Conservation (phyloP, 1,140 invertebrate species). For the Tetranychus cinnabarinus region DNA sequence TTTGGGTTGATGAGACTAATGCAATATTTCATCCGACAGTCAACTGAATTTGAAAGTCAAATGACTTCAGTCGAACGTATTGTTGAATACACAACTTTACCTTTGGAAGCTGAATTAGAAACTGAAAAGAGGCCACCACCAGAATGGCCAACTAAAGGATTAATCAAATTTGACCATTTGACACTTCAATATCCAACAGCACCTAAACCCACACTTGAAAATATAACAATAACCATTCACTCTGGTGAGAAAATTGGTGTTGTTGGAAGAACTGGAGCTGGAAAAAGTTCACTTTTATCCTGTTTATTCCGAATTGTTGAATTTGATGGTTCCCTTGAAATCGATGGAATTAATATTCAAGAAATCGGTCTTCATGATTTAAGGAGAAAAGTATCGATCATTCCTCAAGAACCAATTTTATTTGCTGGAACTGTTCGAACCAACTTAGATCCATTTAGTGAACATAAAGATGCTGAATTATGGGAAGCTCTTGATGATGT, state of each 20-base stretch:
- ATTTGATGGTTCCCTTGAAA: conserved; percentile 21
- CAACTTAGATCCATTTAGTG: conserved; percentile 16
- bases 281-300: conserved; percentile 21
- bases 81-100: conserved; percentile 44
- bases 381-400: conserved; percentile 24
- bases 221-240: conserved; percentile 30
- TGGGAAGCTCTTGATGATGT: conserved; percentile 49
- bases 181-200: conserved; percentile 38
- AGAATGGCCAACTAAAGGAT: conserved; percentile 39
- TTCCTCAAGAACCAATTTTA: conserved; percentile 40
- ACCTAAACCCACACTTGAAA: conserved; percentile 34
- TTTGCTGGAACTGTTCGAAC: conserved; percentile 34
- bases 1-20: conserved; percentile 48
- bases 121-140: conserved; percentile 38
- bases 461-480: conserved; percentile 30
- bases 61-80: conserved; percentile 63
- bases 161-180: conserved; percentile 41
- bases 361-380: conserved; percentile 24
- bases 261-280: conserved; percentile 26
- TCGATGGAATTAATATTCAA: conserved; percentile 26
- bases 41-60: conserved; percentile 51
- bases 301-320: conserved; percentile 21
- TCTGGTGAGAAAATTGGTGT: conserved; percentile 21
- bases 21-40: conserved; percentile 56
- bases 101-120: conserved; percentile 30